Evolutionary conservation across 2,888 invertebrate species (phyloP).

Genomic region (Drosophila pegasa): DNA sequence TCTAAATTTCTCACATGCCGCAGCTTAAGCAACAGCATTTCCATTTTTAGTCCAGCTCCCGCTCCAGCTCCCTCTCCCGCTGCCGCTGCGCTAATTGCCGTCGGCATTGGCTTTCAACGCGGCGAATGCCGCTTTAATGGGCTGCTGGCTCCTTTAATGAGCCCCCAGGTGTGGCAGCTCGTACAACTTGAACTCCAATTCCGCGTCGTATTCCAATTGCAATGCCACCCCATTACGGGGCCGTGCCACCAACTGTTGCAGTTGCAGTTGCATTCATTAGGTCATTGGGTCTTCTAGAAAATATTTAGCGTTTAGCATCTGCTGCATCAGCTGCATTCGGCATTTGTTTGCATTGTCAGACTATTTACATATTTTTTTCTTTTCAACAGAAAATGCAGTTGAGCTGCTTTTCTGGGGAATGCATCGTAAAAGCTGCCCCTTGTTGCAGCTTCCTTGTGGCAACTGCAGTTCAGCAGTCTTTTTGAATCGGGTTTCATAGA

Average conservation of each 20-base stretch:
- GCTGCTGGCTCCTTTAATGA: constrained; percentile 55
- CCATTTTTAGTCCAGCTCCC: constrained; percentile 49
- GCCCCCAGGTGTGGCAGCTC: constrained; percentile 36
- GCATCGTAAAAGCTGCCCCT: constrained; percentile 13
- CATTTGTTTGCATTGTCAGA: constrained; percentile 35
- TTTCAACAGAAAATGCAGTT: constrained; percentile 9
- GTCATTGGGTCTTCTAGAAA: constrained; percentile 62
- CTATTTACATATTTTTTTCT: constrained; percentile 1
- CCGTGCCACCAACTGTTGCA: constrained; percentile 52
- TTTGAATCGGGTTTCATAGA: constrained; percentile 5
- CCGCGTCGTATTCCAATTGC: constrained; percentile 5
- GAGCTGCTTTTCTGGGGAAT: constrained; percentile 2
- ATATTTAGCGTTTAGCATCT: not conserved
- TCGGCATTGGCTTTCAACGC: constrained; percentile 66
- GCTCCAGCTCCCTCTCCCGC: not conserved
- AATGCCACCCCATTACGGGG: constrained; percentile 26
- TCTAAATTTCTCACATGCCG: constrained; percentile 33
- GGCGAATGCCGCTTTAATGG: constrained; percentile 70
- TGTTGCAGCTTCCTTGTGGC: not conserved
- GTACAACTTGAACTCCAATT: constrained; percentile 14
- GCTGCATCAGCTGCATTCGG: constrained; percentile 10
- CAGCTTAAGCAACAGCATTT: constrained; percentile 54
- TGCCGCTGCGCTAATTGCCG: constrained; percentile 56
- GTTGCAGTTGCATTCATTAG: constrained; percentile 58
- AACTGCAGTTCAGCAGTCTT: not conserved